These are phyloP conservation scores for Lampropteryx suffumata DNA, from an alignment of 2,888 invertebrate genomes.

Conservation along the genomic window DNA sequence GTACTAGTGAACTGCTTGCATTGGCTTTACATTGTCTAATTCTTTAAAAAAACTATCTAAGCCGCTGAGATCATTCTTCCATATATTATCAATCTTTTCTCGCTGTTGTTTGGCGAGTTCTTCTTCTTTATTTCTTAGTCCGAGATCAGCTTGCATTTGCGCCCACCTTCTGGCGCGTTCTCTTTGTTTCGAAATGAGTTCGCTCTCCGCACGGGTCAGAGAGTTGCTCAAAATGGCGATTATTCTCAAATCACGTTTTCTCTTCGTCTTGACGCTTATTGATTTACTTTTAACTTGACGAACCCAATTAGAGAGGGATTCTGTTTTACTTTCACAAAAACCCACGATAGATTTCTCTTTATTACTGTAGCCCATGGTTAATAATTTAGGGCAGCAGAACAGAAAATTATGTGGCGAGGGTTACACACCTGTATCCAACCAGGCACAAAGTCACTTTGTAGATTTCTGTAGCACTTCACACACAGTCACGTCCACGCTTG, in stretches of 20 bases:
- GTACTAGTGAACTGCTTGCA: slow-evolving; percentile 46
- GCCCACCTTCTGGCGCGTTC: slow-evolving; percentile 85
- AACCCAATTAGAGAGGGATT: slow-evolving; percentile 85
- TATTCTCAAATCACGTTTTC: slow-evolving; percentile 84
- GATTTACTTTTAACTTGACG: slow-evolving; percentile 85
- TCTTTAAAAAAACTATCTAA: slow-evolving; percentile 86
- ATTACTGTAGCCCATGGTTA: slow-evolving; percentile 72
- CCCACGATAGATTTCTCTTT: slow-evolving; percentile 75
- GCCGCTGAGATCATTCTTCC: slow-evolving; percentile 85
- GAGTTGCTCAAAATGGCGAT: slow-evolving; percentile 86
- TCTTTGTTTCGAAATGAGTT: slow-evolving; percentile 84
- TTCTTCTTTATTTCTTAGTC: slow-evolving; percentile 72
- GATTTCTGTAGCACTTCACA: slow-evolving; percentile 63
- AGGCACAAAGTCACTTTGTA: slow-evolving; percentile 63
- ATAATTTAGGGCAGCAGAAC: slow-evolving; percentile 48
- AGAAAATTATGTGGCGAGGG: slow-evolving; percentile 61
- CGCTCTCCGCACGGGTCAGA: slow-evolving; percentile 82
- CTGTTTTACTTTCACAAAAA: slow-evolving; percentile 81
- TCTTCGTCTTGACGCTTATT: slow-evolving; percentile 78
- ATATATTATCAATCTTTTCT: slow-evolving; percentile 74
- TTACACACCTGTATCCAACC: slow-evolving; percentile 80
- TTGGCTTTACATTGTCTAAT: slow-evolving; percentile 83
- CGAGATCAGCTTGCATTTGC: slow-evolving; percentile 78
- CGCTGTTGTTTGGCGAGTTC: slow-evolving; percentile 68
- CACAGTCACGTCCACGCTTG: slow-evolving; percentile 63